Conservation (phyloP, 35 echinoderm and acorn worm species). For the Heliocidaris erythrogramma region DNA sequence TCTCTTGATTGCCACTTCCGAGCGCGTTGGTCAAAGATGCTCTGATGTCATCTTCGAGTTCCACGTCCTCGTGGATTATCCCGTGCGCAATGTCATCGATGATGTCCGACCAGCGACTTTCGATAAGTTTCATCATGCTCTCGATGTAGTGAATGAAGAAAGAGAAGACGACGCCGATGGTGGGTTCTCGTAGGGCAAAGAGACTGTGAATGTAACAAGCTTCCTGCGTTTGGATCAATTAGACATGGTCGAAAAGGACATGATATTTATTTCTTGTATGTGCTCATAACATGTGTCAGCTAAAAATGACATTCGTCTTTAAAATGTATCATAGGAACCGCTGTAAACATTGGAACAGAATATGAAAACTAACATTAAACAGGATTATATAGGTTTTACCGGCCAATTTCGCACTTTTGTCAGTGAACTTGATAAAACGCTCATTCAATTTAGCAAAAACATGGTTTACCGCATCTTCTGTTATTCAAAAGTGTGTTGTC, state of each 20-base stretch:
- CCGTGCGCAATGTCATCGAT: constrained; percentile 54
- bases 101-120: constrained; percentile 55
- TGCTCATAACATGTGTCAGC: no score
- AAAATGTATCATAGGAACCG: no score
- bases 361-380: no score
- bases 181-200: constrained; percentile 63
- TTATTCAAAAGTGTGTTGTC: no score
- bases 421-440: no score
- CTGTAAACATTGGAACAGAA: no score
- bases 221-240: background rate
- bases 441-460: no score
- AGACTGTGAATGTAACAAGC: constrained; percentile 56
- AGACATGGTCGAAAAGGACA: background rate
- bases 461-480: no score
- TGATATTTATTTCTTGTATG: no score
- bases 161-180: constrained; percentile 7
- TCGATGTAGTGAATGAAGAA: constrained; percentile 34
- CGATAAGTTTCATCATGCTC: constrained; percentile 48
- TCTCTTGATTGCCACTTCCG: background rate
- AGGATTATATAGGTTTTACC: no score
- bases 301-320: no score
- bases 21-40: background rate
- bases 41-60: constrained; percentile 28
- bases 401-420: no score
- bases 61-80: constrained; percentile 1